phyloP scores from a whole-genome alignment of 2,113 vertebrate species.

The Brachionichthys hirsutus region DNA sequence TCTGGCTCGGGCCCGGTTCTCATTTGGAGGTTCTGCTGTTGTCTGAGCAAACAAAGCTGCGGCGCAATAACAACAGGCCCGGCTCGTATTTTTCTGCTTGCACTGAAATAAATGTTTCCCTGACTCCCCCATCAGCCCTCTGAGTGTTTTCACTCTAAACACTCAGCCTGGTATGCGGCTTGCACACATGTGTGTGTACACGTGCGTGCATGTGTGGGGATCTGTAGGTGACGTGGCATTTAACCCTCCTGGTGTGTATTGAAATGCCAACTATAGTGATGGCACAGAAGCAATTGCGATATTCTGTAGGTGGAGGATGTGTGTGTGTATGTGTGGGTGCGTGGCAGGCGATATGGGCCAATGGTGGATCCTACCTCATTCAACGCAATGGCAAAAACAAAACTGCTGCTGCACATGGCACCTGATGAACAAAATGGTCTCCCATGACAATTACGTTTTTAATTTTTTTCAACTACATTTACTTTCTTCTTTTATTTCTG shows the following conservation, averaged over 20 bases:
- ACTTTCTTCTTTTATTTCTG: too few relatives aligned
- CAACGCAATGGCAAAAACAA: too few relatives aligned
- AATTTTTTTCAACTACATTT: too few relatives aligned
- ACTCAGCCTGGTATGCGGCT: constrained; percentile 62
- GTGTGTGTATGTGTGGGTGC: background rate
- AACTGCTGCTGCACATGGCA: too few relatives aligned
- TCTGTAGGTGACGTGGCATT: constrained; percentile 39
- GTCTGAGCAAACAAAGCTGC: constrained; percentile 77
- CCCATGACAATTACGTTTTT: too few relatives aligned
- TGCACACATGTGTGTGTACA: constrained; percentile 39
- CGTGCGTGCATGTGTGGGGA: constrained; percentile 27
- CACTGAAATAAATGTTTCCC: constrained; percentile 77
- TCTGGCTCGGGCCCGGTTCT: constrained; percentile 63
- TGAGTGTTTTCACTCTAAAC: constrained; percentile 80
- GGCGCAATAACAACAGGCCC: constrained; percentile 69
- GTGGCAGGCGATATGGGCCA: too few relatives aligned
- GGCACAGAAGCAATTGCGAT: constrained; percentile 7
- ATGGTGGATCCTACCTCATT: background rate
- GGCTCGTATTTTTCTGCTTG: constrained; percentile 77
- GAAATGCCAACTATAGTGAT: constrained; percentile 19
- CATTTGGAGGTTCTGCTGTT: constrained; percentile 77
- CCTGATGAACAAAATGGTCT: too few relatives aligned
- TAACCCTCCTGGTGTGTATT: constrained; percentile 28
- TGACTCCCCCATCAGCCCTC: constrained; percentile 72
- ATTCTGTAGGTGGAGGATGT: constrained; percentile 7